phyloP scores from a whole-genome alignment of 2,797 vertebrate species.

The Merluccius polli region DNA sequence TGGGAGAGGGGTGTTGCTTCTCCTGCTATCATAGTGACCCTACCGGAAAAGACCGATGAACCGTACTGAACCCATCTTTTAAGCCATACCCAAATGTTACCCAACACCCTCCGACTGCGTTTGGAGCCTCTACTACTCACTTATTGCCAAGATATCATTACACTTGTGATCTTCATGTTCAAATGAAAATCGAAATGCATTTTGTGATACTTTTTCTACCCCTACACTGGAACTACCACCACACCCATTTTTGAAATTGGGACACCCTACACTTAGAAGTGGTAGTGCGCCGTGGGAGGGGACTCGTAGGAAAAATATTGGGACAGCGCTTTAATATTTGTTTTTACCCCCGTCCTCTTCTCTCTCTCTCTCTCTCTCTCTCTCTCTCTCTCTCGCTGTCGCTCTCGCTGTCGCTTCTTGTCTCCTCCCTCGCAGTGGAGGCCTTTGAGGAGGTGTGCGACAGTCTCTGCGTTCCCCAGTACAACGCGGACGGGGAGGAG shows the following conservation, averaged over 20 bases:
- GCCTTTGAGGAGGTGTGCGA: constrained; percentile 92
- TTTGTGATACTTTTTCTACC: background rate
- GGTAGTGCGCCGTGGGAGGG: background rate
- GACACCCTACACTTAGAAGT: background rate
- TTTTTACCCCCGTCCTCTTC: background rate
- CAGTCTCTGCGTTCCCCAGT: constrained; percentile 94
- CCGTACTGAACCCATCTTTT: too few relatives aligned
- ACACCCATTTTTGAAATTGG: background rate
- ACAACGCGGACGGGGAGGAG: constrained; percentile 86
- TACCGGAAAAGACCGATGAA: background rate
- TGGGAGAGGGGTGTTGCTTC: background rate
- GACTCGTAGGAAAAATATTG: background rate
- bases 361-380: background rate
- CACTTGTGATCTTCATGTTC: background rate
- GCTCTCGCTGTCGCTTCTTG: background rate
- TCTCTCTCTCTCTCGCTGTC: constrained; percentile 7
- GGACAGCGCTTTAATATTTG: background rate
- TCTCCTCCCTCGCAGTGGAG: constrained; percentile 77
- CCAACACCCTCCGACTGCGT: background rate
- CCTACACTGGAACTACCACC: background rate
- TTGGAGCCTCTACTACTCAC: too few relatives aligned
- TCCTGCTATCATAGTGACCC: background rate
- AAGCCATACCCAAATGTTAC: background rate
- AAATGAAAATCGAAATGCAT: background rate
- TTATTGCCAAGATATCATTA: background rate